These are phyloP conservation scores for Poicephalus gulielmi DNA, from an alignment of 2,113 vertebrate species.

Conservation along the genomic window DNA sequence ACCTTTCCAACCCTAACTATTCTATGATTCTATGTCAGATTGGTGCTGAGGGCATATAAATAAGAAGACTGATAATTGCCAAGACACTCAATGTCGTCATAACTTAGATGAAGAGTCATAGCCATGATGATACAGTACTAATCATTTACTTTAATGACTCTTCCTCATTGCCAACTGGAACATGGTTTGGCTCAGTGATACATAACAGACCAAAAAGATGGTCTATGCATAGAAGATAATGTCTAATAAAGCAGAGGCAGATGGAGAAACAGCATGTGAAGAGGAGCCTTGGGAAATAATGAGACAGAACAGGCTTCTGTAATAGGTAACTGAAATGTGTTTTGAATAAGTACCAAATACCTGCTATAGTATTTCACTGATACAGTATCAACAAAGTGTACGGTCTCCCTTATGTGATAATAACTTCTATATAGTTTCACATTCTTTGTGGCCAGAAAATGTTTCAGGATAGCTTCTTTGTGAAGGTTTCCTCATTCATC, in stretches of 20 bases:
- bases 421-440: background rate
- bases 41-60: background rate
- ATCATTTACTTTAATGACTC: background rate
- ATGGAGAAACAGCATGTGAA: background rate
- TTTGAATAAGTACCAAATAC: background rate
- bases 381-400: background rate
- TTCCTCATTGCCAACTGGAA: background rate
- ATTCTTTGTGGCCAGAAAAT: background rate
- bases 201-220: background rate
- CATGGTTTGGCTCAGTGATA: fast-evolving
- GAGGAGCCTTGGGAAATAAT: background rate
- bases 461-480: background rate
- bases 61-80: background rate
- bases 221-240: background rate
- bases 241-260: background rate
- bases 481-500: background rate
- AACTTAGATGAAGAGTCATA: background rate
- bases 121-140: background rate
- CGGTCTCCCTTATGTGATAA: background rate
- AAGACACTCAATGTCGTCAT: background rate
- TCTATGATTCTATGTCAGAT: too few relatives aligned
- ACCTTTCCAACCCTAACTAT: too few relatives aligned
- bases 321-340: background rate
- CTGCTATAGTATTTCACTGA: background rate
- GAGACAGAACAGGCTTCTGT: background rate